These are phyloP conservation scores for Euglossa dilemma DNA, from an alignment of 1,140 invertebrate genomes.

Conservation along the genomic window DNA sequence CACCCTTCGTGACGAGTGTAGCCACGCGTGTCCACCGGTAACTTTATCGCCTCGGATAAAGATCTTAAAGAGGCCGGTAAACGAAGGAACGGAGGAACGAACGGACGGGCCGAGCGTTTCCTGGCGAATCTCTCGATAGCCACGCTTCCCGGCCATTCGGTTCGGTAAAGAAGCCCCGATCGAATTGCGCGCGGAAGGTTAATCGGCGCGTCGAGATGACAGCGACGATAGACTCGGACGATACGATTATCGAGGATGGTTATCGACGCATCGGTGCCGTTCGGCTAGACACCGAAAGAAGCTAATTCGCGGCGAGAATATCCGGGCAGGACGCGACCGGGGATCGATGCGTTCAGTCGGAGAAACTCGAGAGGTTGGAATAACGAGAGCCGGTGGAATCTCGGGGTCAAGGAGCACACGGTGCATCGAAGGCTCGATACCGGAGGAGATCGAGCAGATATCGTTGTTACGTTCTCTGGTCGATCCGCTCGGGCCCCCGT, in stretches of 20 bases:
- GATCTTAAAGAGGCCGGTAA: slow-evolving; percentile 44
- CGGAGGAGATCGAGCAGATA: slow-evolving; percentile 44
- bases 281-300: too few relatives aligned
- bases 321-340: slow-evolving; percentile 45
- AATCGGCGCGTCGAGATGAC: too few relatives aligned
- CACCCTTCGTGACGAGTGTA: slow-evolving; percentile 64
- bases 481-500: too few relatives aligned
- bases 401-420: slow-evolving; percentile 40
- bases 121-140: background rate
- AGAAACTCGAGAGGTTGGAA: slow-evolving; percentile 38
- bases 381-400: slow-evolving; percentile 50
- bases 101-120: background rate
- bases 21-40: slow-evolving; percentile 57
- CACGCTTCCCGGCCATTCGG: background rate
- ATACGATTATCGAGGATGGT: too few relatives aligned
- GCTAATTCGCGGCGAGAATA: background rate
- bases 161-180: too few relatives aligned
- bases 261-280: too few relatives aligned
- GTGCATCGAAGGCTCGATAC: slow-evolving; percentile 11
- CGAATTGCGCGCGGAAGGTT: too few relatives aligned
- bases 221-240: too few relatives aligned
- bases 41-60: slow-evolving; percentile 63
- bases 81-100: slow-evolving; percentile 24
- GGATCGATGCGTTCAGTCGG: slow-evolving; percentile 53
- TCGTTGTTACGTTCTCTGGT: background rate